Evolutionary conservation across 2,888 invertebrate genomes (phyloP).

Genomic region (Ennomos erosarius): DNA sequence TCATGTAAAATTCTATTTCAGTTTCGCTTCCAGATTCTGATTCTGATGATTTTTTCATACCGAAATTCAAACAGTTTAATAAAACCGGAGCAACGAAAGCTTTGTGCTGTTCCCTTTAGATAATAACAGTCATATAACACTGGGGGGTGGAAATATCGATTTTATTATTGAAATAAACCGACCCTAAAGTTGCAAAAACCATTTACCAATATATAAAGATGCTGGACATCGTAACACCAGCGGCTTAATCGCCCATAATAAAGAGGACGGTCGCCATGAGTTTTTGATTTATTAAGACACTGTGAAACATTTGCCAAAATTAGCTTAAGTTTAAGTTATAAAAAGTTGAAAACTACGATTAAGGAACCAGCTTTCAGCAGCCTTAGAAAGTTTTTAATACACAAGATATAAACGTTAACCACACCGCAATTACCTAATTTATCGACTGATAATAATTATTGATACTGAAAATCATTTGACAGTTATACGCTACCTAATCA

Average conservation of each 20-base stretch:
- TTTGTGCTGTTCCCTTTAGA: constrained; percentile 37
- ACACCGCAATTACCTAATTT: no score
- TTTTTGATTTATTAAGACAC: constrained; percentile 9
- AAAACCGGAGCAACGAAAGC: constrained; percentile 29
- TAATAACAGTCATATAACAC: constrained; percentile 37
- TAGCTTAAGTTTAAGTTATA: no score
- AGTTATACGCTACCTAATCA: no score
- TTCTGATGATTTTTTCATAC: constrained; percentile 5
- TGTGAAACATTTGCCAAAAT: no score
- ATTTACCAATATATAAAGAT: constrained; percentile 49
- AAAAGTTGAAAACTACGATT: no score
- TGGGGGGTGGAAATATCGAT: constrained; percentile 47
- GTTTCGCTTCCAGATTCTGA: constrained; percentile 6
- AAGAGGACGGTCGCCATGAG: constrained; percentile 25
- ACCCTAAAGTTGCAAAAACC: constrained; percentile 43
- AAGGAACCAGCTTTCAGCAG: no score
- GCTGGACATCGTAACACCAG: constrained; percentile 41
- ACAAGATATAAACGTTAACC: no score
- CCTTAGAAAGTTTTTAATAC: no score
- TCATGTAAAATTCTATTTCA: neutral
- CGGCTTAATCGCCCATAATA: constrained; percentile 39
- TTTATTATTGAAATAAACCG: constrained; percentile 49
- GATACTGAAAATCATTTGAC: no score
- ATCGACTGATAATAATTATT: no score
- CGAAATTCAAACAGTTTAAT: constrained; percentile 22